Percentiles rank a stretch among this genome's conserved stretches.
Evolutionary conservation across 2,888 invertebrate species (phyloP).

Genomic region (Athrips mouffetella): DNA sequence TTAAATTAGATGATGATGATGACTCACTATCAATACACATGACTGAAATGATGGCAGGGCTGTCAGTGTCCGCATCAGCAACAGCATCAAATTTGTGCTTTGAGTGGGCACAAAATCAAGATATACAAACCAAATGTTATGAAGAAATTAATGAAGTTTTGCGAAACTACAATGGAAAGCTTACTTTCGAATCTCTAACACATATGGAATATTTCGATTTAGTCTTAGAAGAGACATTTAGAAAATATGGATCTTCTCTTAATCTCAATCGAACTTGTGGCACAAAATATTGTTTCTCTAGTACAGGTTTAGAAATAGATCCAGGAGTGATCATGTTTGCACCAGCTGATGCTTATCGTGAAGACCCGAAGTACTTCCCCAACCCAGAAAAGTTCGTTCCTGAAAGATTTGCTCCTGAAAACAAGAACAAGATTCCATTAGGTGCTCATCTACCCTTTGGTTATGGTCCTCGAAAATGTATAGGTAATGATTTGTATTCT

Average conservation of each 20-base stretch:
- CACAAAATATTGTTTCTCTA: conserved; percentile 32
- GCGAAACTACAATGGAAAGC: conserved; percentile 28
- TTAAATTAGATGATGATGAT: too few relatives aligned
- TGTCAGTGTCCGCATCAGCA: too few relatives aligned
- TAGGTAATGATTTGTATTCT: conserved; percentile 17
- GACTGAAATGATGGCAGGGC: too few relatives aligned
- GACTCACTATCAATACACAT: too few relatives aligned
- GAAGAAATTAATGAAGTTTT: conserved; percentile 22
- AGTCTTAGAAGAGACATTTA: conserved; percentile 44
- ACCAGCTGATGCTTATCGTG: too few relatives aligned
- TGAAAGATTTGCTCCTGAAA: conserved; percentile 20
- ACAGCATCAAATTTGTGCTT: too few relatives aligned
- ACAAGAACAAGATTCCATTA: conserved; percentile 13
- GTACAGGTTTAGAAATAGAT: too few relatives aligned
- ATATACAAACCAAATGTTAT: conserved; percentile 35
- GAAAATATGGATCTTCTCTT: too few relatives aligned
- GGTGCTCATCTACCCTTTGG: conserved; percentile 21
- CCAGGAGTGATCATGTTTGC: too few relatives aligned
- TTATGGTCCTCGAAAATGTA: conserved; percentile 22
- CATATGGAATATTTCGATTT: conserved; percentile 36
- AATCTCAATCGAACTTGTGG: too few relatives aligned
- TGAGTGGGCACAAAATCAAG: conserved; percentile 30
- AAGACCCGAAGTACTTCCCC: conserved; percentile 17
- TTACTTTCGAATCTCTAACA: conserved; percentile 30
- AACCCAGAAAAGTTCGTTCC: conserved; percentile 21